A percentile compares a stretch with the other conserved stretches of the same genome.
Evolutionary conservation across 2,113 vertebrate species (phyloP).

Genomic region (Dipodomys ordii): DNA sequence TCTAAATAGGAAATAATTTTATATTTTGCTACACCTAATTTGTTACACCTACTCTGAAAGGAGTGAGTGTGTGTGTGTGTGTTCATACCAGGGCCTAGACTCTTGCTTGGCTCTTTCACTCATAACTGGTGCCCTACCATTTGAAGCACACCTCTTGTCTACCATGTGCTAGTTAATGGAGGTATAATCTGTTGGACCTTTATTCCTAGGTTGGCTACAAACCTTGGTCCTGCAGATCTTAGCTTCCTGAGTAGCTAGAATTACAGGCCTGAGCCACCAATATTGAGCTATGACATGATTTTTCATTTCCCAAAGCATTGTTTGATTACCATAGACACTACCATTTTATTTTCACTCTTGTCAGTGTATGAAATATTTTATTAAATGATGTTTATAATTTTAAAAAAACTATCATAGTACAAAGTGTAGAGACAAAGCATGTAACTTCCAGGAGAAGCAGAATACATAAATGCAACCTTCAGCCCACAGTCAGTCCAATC

Average conservation of each 20-base stretch:
- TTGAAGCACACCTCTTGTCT: no score
- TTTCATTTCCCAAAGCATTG: background rate
- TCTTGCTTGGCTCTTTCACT: no score
- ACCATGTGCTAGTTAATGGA: background rate
- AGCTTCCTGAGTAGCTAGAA: no score
- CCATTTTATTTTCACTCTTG: background rate
- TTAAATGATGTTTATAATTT: background rate
- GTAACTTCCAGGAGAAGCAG: background rate
- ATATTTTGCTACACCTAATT: background rate
- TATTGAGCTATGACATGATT: no score
- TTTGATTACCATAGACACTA: background rate
- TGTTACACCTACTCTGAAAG: background rate
- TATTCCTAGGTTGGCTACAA: no score
- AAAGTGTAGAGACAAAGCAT: background rate
- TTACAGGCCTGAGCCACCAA: no score
- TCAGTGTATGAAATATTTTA: background rate
- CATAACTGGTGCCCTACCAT: no score
- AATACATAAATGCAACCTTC: background rate
- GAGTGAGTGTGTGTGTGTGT: background rate
- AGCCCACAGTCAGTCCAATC: background rate
- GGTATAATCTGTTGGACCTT: no score
- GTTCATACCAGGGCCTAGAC: no score
- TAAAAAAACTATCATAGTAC: background rate
- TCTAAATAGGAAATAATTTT: background rate
- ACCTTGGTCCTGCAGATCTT: no score